These are phyloP conservation scores for Aporophyla lueneburgensis DNA, from an alignment of 2,888 invertebrate genomes.

Conservation along the genomic window DNA sequence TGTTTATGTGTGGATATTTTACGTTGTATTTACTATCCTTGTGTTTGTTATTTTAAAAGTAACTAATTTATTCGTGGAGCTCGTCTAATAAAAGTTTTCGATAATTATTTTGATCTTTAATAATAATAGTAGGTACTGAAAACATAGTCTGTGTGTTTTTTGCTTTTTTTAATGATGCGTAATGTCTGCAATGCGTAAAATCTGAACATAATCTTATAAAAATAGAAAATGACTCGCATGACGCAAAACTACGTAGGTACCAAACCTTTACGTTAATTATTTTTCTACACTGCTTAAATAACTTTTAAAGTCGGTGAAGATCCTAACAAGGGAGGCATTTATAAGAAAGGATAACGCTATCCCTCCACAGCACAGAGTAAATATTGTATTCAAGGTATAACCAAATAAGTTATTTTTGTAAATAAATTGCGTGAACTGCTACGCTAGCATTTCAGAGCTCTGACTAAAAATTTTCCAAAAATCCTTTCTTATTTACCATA, in stretches of 20 bases:
- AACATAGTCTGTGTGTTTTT: neutral
- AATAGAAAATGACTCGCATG: neutral
- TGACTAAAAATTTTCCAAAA: neutral
- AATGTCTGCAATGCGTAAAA: neutral
- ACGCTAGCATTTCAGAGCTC: neutral
- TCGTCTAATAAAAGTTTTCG: neutral
- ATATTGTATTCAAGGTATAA: neutral
- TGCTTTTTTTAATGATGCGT: neutral
- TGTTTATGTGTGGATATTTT: conserved; percentile 42
- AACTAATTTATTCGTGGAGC: neutral
- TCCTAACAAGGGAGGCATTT: neutral
- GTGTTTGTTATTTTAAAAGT: neutral
- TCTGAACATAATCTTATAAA: too few species aligned
- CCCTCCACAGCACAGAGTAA: neutral
- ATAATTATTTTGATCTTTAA: neutral
- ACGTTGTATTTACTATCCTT: neutral
- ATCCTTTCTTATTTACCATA: neutral
- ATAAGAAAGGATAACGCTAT: neutral
- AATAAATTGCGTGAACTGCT: neutral
- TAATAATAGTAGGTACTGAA: neutral
- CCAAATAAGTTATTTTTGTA: neutral
- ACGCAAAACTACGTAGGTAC: neutral
- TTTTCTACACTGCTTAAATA: neutral
- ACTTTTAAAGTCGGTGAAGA: neutral
- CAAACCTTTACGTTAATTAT: neutral